phyloP scores from a whole-genome alignment of 2,888 invertebrate genomes.

The Tenthredo livida region DNA sequence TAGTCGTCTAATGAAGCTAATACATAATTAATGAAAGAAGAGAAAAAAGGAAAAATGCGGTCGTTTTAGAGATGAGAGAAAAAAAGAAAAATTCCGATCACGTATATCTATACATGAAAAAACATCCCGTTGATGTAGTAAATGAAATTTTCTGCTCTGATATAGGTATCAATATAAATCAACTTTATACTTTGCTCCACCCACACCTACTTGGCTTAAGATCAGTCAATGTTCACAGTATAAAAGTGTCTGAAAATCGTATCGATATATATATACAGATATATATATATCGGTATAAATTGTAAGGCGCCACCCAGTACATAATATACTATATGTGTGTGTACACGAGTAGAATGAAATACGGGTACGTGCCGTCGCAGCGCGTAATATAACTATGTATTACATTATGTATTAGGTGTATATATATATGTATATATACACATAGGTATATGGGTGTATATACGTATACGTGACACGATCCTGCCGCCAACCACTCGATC shows the following conservation, averaged over 20 bases:
- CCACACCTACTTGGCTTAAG: background rate
- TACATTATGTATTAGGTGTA: background rate
- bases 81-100: slow-evolving; percentile 16
- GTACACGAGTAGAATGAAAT: slow-evolving; percentile 14
- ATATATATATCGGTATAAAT: background rate
- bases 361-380: background rate
- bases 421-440: background rate
- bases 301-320: background rate
- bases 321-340: background rate
- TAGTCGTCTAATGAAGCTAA: too few species aligned
- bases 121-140: background rate
- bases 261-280: background rate
- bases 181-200: too few species aligned
- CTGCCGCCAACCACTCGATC: background rate
- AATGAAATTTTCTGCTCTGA: background rate
- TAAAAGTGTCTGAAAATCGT: background rate
- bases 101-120: background rate
- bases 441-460: background rate
- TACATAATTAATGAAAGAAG: too few species aligned
- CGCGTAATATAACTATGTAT: slow-evolving; percentile 1
- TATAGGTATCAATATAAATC: slow-evolving; percentile 13
- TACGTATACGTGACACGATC: background rate
- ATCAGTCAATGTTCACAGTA: background rate
- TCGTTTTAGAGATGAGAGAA: background rate
- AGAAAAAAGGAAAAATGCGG: background rate